Evolutionary conservation across 1,140 invertebrate genomes (phyloP).

Genomic region (Hetaerina americana): DNA sequence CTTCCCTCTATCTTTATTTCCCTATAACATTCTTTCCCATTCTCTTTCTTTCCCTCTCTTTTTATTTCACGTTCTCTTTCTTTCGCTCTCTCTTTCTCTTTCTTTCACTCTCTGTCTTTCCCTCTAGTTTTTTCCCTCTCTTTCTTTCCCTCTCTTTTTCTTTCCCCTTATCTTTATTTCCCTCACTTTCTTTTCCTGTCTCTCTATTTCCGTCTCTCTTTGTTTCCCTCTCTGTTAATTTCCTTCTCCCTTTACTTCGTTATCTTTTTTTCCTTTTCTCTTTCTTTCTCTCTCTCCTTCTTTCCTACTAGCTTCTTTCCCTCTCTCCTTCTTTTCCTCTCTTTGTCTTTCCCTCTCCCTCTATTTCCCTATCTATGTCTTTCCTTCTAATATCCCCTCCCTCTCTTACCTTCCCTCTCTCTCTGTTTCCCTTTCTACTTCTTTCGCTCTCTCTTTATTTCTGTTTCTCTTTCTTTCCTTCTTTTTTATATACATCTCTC

Average conservation of each 20-base stretch:
- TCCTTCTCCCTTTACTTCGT: background rate
- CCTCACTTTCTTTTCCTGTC: background rate
- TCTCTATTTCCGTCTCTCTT: background rate
- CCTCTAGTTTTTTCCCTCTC: background rate
- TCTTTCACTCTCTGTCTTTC: background rate
- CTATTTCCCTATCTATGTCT: background rate
- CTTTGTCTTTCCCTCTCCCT: background rate
- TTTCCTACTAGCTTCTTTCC: background rate
- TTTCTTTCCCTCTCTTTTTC: background rate
- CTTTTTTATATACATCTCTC: background rate
- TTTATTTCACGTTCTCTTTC: background rate
- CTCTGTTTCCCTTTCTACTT: no score
- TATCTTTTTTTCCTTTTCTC: background rate
- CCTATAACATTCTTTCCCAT: background rate
- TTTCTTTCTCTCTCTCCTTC: background rate
- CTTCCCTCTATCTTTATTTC: background rate
- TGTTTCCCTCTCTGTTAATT: background rate
- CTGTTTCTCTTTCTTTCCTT: background rate
- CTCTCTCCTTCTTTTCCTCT: background rate
- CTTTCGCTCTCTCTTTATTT: background rate
- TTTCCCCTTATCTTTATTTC: background rate
- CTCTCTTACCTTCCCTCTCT: background rate
- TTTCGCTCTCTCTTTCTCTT: background rate
- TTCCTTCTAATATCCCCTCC: background rate
- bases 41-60: background rate